Percentiles rank a stretch among this genome's conserved stretches.
phyloP scores from a whole-genome alignment of 23 tunicate genomes.

The Trididemnum miniatum region DNA sequence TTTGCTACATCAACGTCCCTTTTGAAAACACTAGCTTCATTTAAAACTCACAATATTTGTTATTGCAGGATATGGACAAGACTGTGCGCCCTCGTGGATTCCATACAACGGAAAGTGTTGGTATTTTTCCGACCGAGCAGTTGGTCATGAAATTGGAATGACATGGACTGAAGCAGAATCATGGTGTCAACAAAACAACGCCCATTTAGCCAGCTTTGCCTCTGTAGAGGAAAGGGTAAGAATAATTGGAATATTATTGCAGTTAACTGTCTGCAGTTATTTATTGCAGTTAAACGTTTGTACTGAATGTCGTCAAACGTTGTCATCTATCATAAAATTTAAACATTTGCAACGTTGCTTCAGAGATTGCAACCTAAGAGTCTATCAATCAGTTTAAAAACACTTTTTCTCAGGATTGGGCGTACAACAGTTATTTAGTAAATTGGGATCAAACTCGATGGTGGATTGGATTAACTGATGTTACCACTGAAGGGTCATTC shows the following conservation, averaged over 20 bases:
- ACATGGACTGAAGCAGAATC: constrained; percentile 74
- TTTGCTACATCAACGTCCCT: no score
- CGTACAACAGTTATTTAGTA: constrained; percentile 47
- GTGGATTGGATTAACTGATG: constrained; percentile 93
- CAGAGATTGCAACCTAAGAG: no score
- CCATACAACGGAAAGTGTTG: constrained; percentile 62
- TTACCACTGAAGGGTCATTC: constrained; percentile 33
- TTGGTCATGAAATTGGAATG: constrained; percentile 40
- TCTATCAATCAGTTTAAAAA: no score
- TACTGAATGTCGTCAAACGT: no score
- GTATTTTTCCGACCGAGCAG: constrained; percentile 65
- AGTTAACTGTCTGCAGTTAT: no score
- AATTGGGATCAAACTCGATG: constrained; percentile 55
- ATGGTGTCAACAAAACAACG: constrained; percentile 63
- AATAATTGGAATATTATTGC: no score
- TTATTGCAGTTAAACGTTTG: no score
- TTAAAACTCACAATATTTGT: background rate
- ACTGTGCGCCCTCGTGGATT: constrained; percentile 72
- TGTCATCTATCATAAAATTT: no score
- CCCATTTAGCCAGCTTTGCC: constrained; percentile 62
- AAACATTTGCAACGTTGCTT: no score
- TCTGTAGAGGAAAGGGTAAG: constrained; percentile 72
- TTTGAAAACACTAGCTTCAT: no score
- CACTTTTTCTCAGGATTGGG: constrained; percentile 81
- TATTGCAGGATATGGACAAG: constrained; percentile 44